Evolutionary conservation across 1,140 invertebrate species (phyloP).

Genomic region (Heterodera carotae): DNA sequence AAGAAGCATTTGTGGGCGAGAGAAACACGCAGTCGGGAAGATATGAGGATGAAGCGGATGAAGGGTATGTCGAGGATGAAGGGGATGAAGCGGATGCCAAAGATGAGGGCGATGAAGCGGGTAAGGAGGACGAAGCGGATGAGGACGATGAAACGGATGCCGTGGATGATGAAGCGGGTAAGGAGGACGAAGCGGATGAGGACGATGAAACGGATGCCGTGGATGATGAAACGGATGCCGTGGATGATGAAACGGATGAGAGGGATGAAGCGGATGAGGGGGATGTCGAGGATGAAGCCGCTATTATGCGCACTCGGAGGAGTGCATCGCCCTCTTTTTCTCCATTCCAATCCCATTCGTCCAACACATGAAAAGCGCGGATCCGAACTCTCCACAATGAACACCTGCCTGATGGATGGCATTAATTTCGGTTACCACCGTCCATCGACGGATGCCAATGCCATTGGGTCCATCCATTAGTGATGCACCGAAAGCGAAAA

Average conservation of each 20-base stretch:
- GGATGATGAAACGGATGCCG: not conserved
- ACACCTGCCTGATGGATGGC: too few relatives aligned
- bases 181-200: not conserved
- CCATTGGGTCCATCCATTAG: too few relatives aligned
- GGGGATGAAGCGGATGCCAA: not conserved
- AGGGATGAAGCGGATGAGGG: not conserved
- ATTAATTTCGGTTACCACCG: too few relatives aligned
- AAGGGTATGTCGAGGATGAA: not conserved
- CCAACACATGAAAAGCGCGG: too few relatives aligned
- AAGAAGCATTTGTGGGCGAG: not conserved
- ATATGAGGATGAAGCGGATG: not conserved
- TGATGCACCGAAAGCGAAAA: too few relatives aligned
- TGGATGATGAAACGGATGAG: not conserved
- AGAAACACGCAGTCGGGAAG: not conserved
- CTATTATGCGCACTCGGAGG: not conserved
- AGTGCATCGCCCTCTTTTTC: too few relatives aligned
- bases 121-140: not conserved
- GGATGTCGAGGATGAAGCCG: not conserved
- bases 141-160: not conserved
- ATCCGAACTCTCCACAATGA: too few relatives aligned
- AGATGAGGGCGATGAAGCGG: not conserved
- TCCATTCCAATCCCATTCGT: too few relatives aligned
- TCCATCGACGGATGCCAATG: too few relatives aligned
- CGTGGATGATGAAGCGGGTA: not conserved
- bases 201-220: not conserved